These are phyloP conservation scores for Diorhabda carinulata DNA, from an alignment of 1,140 invertebrate species.

Conservation along the genomic window DNA sequence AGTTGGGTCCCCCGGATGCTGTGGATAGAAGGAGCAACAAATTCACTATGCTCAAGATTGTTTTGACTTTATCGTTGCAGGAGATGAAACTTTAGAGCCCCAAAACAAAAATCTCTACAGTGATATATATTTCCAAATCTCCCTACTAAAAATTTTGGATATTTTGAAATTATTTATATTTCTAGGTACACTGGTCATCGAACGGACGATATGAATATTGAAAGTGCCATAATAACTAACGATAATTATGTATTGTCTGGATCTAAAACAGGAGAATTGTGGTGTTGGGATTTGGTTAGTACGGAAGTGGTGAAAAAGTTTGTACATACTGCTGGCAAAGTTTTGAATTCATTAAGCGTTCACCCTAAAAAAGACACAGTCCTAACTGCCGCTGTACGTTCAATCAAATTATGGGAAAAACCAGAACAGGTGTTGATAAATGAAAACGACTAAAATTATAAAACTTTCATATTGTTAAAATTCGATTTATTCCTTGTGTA, in stretches of 20 bases:
- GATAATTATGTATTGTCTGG: constrained; percentile 85
- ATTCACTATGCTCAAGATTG: too few species aligned
- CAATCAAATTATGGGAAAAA: constrained; percentile 57
- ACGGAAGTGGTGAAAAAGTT: constrained; percentile 57
- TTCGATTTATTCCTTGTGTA: too few species aligned
- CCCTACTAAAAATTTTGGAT: not conserved
- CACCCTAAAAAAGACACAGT: constrained; percentile 68
- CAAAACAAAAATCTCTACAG: too few species aligned
- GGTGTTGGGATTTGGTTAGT: constrained; percentile 84
- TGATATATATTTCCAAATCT: too few species aligned
- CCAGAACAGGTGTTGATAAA: constrained; percentile 1
- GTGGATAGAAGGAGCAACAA: too few species aligned
- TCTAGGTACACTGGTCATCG: constrained; percentile 73
- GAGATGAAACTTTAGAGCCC: too few species aligned
- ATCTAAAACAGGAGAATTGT: constrained; percentile 79
- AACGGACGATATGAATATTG: constrained; percentile 76
- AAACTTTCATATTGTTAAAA: too few species aligned
- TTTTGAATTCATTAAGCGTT: constrained; percentile 65
- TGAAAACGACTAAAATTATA: not conserved
- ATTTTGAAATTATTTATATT: constrained; percentile 18
- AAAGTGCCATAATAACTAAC: constrained; percentile 76
- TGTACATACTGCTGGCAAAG: constrained; percentile 49
- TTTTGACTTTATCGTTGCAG: too few species aligned
- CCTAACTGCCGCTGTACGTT: constrained; percentile 61
- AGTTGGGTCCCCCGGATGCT: too few species aligned